Evolutionary conservation across 2,888 invertebrate species (phyloP), one percentile per base, ranked within the genome.

Genomic region (Andrena haemorrhoa): DNA sequence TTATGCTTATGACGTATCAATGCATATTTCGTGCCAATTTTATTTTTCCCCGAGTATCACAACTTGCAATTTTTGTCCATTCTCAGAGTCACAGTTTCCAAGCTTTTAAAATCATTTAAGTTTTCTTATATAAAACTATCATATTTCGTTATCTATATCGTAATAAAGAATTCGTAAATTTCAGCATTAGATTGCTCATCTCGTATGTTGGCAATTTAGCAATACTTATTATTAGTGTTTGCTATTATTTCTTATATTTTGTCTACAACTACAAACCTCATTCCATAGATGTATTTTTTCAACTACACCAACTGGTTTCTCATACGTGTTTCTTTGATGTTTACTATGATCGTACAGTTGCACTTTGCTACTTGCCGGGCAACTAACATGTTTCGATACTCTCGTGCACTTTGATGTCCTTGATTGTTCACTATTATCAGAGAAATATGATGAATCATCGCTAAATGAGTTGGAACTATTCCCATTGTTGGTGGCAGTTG

Each of bases 391-490:
- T 35, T 85, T 91, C n/a, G 88, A 75, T 23, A 77, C 83, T 84
- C 78, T 88, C 8, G 31, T 68, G 49, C 41, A 78, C 26, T 73
- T 85, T 35, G 41, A 41, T 16, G 41, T 41, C 16, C 41, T 41
- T 1, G 33, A 49, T 33, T 84, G 78, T 71, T 90, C 90, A 12
- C 81, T 63, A 70, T 68, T 86, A 49, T 92, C 92, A 49, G 93
- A 92, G 84, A 92, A 93, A 83, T 93, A 92, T 8, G 93, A 93
- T 6, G 93, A 94, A 84, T 94, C 93, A 26, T 93, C 92, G 69
- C 91, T 93, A 56, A 89, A 86, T 20, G 92, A 91, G 73, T 86
- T 91, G 53, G 89, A 87, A 58, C 86, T 89, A 66, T 89, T 87
- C 16, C 83, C 89, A 64, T 88, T 90, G 8, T 7, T 47, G 12